phyloP scores from a whole-genome alignment of 2,888 invertebrate genomes.

The Chymomyza fuscimana region DNA sequence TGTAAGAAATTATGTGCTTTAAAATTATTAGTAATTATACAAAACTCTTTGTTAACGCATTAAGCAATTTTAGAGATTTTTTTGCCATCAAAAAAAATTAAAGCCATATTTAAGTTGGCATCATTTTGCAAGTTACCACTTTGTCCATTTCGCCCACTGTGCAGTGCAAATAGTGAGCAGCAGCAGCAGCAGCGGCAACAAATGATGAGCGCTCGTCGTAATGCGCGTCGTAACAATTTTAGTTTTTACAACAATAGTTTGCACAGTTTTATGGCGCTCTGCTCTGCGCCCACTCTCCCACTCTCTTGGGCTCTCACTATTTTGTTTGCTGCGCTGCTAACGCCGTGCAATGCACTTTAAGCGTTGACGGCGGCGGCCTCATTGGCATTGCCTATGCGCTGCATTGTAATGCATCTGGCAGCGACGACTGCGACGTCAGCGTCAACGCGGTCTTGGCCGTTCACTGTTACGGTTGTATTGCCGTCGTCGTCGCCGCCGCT shows the following conservation, averaged over 20 bases:
- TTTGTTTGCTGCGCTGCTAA: slow-evolving; percentile 26
- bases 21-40: too few species aligned
- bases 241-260: slow-evolving; percentile 56
- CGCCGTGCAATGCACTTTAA: slow-evolving; percentile 67
- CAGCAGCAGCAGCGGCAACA: slow-evolving; percentile 34
- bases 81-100: too few species aligned
- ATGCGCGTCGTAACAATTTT: slow-evolving; percentile 56
- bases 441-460: slow-evolving; percentile 50
- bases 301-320: slow-evolving; percentile 26
- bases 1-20: too few species aligned
- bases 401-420: background rate
- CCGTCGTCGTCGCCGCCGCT: background rate
- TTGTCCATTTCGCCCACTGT: slow-evolving; percentile 14
- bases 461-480: slow-evolving; percentile 27
- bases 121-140: background rate
- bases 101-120: background rate
- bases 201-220: slow-evolving; percentile 36
- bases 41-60: too few species aligned
- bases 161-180: background rate
- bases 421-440: slow-evolving; percentile 1
- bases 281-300: slow-evolving; percentile 28
- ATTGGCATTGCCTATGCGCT: slow-evolving; percentile 31
- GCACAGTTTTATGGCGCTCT: slow-evolving; percentile 17
- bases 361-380: slow-evolving; percentile 49
- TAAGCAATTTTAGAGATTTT: too few species aligned